Percentiles rank a stretch among this genome's conserved stretches.
phyloP scores from a whole-genome alignment of 1,140 invertebrate genomes.

The Mya arenaria region DNA sequence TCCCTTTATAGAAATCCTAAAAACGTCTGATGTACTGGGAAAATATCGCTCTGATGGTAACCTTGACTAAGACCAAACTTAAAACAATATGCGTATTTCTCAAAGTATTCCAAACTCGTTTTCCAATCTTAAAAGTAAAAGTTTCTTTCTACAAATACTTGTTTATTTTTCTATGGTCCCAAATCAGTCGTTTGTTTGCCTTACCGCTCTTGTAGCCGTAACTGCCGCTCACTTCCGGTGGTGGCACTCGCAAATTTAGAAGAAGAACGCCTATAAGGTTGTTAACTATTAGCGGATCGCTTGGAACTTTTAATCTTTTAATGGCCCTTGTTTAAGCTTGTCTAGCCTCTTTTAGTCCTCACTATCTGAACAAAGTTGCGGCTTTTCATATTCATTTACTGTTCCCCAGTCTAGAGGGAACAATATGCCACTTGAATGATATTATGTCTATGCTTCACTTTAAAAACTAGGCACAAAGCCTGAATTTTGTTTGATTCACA shows the following conservation, averaged over 20 bases:
- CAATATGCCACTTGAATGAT: too few relatives aligned
- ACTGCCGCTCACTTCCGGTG: neutral
- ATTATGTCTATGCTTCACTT: too few relatives aligned
- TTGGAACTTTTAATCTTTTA: neutral
- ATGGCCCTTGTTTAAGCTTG: conserved; percentile 17
- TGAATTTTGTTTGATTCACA: too few relatives aligned
- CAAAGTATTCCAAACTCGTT: neutral
- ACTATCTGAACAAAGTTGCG: too few relatives aligned
- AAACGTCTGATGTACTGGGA: too few relatives aligned
- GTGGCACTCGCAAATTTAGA: neutral
- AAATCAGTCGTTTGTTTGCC: neutral
- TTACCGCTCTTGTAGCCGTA: neutral
- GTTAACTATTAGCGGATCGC: neutral
- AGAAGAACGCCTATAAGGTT: conserved; percentile 4
- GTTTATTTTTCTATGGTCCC: neutral
- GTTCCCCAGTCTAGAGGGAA: too few relatives aligned
- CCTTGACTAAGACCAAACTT: conserved; percentile 12
- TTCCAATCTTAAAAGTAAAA: too few relatives aligned
- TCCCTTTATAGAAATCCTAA: neutral
- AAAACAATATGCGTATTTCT: neutral
- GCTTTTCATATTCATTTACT: too few relatives aligned
- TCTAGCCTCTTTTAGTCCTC: conserved; percentile 35
- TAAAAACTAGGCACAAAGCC: too few relatives aligned
- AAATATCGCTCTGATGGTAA: conserved; percentile 40
- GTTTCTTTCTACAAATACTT: neutral